These are phyloP conservation scores for Drosophila funebris DNA, from an alignment of 1,140 invertebrate species.

Conservation along the genomic window DNA sequence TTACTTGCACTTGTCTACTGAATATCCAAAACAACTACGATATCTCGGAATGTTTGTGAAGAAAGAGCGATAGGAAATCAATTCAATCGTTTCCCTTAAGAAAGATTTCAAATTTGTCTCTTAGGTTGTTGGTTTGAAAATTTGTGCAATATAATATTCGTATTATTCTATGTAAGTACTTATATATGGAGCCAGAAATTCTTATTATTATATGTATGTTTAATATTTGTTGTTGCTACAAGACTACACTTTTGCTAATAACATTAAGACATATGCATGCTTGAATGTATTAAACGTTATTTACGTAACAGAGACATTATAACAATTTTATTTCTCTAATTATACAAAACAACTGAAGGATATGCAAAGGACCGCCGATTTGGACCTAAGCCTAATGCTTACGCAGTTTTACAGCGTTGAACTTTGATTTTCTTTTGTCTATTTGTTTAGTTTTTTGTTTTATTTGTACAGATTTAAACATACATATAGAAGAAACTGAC, in stretches of 20 bases:
- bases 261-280: conserved; percentile 50
- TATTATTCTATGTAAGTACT: neutral
- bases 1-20: conserved; percentile 1
- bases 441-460: neutral
- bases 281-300: conserved; percentile 8
- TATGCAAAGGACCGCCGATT: neutral
- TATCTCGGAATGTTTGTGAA: neutral
- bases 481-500: conserved; percentile 2
- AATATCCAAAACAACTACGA: conserved; percentile 1
- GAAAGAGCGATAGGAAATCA: neutral
- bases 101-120: too few species aligned
- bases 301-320: conserved; percentile 12
- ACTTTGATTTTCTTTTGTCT: conserved; percentile 1
- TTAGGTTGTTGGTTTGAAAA: too few species aligned
- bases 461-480: conserved; percentile 9
- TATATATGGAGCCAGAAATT: conserved; percentile 8
- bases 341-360: neutral
- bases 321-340: conserved; percentile 12
- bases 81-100: neutral
- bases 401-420: conserved; percentile 16
- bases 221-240: conserved; percentile 47
- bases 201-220: conserved; percentile 27
- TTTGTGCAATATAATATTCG: neutral
- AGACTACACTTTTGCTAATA: conserved; percentile 67
- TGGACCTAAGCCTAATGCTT: neutral